These are phyloP conservation scores for Tapera naevia DNA, from an alignment of 2,797 vertebrate genomes.

Conservation along the genomic window DNA sequence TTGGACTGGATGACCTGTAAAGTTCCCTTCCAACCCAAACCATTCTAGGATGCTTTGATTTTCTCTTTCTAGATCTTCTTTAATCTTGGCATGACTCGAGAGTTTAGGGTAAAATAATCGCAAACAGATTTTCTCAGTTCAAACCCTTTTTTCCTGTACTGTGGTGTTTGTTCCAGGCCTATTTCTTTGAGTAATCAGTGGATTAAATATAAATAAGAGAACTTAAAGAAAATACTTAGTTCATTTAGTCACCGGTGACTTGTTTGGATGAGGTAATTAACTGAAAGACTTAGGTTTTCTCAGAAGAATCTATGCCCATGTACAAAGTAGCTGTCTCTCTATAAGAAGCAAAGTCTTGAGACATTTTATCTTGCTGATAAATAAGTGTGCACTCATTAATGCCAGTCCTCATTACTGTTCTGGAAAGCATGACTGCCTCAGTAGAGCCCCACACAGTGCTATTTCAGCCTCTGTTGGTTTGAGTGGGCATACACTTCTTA, in stretches of 20 bases:
- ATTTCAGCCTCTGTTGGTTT: not conserved
- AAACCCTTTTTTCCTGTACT: not conserved
- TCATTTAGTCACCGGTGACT: not conserved
- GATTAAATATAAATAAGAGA: not conserved
- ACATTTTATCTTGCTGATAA: not conserved
- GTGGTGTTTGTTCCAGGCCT: not conserved
- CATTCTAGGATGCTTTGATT: not conserved
- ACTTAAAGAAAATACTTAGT: not conserved
- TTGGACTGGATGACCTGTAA: not conserved
- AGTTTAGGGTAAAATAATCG: too few species aligned
- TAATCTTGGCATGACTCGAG: not conserved
- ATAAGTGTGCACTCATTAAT: not conserved
- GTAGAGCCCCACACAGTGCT: not conserved
- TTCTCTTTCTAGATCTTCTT: not conserved
- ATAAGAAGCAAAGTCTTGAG: not conserved
- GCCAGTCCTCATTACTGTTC: fast-evolving
- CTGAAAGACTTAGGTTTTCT: not conserved
- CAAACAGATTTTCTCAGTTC: not conserved
- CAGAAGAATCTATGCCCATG: not conserved
- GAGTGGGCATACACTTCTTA: not conserved
- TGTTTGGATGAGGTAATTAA: not conserved
- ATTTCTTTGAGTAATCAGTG: not conserved
- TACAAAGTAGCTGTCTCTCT: not conserved
- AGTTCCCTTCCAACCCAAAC: not conserved
- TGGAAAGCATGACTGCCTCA: not conserved